These are phyloP conservation scores for Aquatica leii DNA, from an alignment of 2,888 invertebrate genomes.

Conservation along the genomic window DNA sequence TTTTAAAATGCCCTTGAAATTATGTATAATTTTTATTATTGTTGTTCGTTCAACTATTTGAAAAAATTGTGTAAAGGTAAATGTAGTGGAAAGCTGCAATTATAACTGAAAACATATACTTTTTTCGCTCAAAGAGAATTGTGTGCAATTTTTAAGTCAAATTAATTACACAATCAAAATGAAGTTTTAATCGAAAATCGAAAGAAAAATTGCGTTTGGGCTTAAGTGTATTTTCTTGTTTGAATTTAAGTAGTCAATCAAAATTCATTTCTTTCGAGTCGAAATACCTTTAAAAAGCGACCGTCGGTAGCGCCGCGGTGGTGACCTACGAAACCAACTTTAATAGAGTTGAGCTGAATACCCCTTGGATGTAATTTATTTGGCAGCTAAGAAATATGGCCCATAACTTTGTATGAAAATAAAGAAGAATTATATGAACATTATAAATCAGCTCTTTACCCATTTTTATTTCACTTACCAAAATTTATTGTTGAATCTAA, in stretches of 20 bases:
- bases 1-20: conserved; percentile 16
- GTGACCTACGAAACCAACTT: conserved; percentile 60
- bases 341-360: conserved; percentile 62
- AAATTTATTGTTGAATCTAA: conserved; percentile 57
- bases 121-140: no score
- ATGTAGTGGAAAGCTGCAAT: conserved; percentile 11
- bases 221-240: conserved; percentile 39
- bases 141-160: no score
- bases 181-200: conserved; percentile 17
- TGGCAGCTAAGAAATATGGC: conserved; percentile 61
- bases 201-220: conserved; percentile 26
- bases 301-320: conserved; percentile 50
- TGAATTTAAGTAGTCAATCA: conserved; percentile 40
- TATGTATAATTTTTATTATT: conserved; percentile 14
- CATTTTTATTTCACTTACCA: conserved; percentile 58
- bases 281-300: conserved; percentile 41
- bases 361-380: conserved; percentile 62
- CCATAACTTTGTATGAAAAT: conserved; percentile 63
- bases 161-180: conserved; percentile 15
- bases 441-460: conserved; percentile 60
- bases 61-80: conserved; percentile 9
- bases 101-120: neutral
- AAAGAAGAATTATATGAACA: conserved; percentile 63
- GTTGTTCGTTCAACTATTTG: conserved; percentile 9
- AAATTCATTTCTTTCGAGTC: conserved; percentile 39